Percentiles rank a stretch among this genome's conserved stretches.
Conservation (phyloP, 2,113 vertebrate species). For the Prionailurus bengalensis region DNA sequence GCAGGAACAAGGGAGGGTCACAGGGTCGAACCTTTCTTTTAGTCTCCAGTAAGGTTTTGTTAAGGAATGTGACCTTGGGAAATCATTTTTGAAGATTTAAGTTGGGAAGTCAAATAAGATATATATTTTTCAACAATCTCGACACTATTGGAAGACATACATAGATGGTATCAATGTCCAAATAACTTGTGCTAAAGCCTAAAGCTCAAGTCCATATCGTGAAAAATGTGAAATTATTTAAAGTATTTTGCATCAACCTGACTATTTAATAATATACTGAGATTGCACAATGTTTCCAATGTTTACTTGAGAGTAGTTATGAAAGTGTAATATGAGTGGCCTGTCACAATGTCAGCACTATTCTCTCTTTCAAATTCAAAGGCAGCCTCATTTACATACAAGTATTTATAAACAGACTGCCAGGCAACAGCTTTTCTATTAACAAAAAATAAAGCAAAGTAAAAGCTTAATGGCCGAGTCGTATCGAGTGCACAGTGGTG, state of each 20-base stretch:
- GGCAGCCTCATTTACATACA: conserved; percentile 8
- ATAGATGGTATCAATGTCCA: not conserved
- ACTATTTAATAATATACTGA: conserved; percentile 45
- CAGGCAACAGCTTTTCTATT: not conserved
- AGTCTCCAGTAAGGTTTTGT: not conserved
- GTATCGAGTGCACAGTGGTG: not conserved
- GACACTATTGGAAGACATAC: not conserved
- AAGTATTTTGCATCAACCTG: conserved; percentile 18
- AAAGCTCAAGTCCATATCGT: not conserved
- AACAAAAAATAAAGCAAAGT: not conserved
- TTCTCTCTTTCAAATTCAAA: conserved; percentile 33
- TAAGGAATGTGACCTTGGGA: not conserved
- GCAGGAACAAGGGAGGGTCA: accelerated
- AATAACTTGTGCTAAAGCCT: conserved; percentile 28
- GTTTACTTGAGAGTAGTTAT: conserved; percentile 20
- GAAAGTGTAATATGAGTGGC: conserved; percentile 39
- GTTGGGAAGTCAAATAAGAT: not conserved
- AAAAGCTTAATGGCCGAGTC: not conserved
- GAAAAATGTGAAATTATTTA: conserved; percentile 51
- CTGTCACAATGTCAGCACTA: not conserved
- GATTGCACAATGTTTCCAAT: conserved; percentile 28
- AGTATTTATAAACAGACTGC: accelerated
- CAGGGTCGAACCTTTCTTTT: not conserved
- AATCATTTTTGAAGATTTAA: not conserved
- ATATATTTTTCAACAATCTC: not conserved